Conservation (phyloP, 2,797 vertebrate genomes). For the Platalea minor region DNA sequence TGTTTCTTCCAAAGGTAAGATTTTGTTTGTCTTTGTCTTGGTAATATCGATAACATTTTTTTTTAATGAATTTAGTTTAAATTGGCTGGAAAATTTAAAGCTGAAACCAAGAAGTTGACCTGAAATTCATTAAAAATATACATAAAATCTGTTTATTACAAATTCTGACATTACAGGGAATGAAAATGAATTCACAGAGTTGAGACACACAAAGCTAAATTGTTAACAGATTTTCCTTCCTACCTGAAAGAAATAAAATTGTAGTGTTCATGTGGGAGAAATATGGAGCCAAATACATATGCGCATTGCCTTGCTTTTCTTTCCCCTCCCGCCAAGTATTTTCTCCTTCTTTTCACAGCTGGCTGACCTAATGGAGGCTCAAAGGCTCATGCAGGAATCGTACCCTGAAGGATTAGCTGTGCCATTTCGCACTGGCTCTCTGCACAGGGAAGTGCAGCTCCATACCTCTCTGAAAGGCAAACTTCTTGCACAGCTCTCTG, state of each 20-base stretch:
- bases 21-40: not conserved
- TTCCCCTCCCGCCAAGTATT: not conserved
- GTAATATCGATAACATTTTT: not conserved
- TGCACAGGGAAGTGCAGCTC: not conserved
- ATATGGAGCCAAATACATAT: constrained; percentile 3
- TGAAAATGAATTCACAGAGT: constrained; percentile 6
- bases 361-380: constrained; percentile 41
- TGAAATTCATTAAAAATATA: constrained; percentile 1
- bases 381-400: not conserved
- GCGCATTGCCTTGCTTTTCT: constrained; percentile 11
- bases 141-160: not conserved
- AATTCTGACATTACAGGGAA: not conserved
- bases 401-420: not conserved
- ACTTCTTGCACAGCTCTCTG: not conserved
- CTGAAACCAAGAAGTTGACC: not conserved
- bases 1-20: not conserved
- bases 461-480: not conserved
- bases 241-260: constrained; percentile 64
- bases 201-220: constrained; percentile 7
- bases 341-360: constrained; percentile 48
- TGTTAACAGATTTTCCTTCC: constrained; percentile 63
- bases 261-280: not conserved
- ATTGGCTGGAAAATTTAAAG: not conserved
- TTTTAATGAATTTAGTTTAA: constrained; percentile 13
- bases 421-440: not conserved